phyloP scores from a whole-genome alignment of 2,797 vertebrate species.

The Sparus aurata region DNA sequence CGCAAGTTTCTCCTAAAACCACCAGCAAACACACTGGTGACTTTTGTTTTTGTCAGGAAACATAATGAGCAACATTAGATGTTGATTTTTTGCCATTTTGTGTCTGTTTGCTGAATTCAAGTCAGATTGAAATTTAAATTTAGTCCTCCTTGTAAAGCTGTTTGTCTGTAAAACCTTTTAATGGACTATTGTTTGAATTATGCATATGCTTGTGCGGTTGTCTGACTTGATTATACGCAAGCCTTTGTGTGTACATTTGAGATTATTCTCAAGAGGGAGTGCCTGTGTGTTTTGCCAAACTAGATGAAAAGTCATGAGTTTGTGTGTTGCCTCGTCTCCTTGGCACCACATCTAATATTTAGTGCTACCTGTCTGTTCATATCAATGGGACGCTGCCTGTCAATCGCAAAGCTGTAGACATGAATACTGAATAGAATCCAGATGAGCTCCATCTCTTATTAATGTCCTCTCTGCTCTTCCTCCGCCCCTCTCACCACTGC shows the following conservation, averaged over 20 bases:
- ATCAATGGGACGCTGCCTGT: conserved; percentile 56
- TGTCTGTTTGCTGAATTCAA: background rate
- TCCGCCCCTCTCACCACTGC: conserved; percentile 9
- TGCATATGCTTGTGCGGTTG: conserved; percentile 1
- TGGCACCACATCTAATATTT: conserved; percentile 56
- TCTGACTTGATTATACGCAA: conserved; percentile 9
- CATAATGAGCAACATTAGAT: background rate
- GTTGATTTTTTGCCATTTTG: background rate
- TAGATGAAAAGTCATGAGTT: conserved; percentile 22
- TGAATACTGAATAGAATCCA: conserved; percentile 61
- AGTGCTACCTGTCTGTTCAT: conserved; percentile 47
- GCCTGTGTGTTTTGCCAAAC: conserved; percentile 6
- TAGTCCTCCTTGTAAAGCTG: background rate
- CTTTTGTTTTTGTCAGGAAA: conserved; percentile 2
- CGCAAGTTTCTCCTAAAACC: background rate
- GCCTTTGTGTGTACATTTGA: conserved; percentile 11
- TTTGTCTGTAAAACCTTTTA: conserved; percentile 2
- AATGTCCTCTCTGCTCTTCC: conserved; percentile 28
- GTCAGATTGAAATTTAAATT: background rate
- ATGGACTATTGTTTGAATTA: conserved; percentile 19
- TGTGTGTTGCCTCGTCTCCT: conserved; percentile 41
- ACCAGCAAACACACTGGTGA: conserved; percentile 11
- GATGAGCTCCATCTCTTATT: conserved; percentile 66
- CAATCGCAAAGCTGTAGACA: conserved; percentile 51
- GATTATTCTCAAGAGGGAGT: no score